Percentiles rank a stretch among this genome's conserved stretches.
phyloP scores from a whole-genome alignment of 2,113 vertebrate genomes.

The Camelus dromedarius region DNA sequence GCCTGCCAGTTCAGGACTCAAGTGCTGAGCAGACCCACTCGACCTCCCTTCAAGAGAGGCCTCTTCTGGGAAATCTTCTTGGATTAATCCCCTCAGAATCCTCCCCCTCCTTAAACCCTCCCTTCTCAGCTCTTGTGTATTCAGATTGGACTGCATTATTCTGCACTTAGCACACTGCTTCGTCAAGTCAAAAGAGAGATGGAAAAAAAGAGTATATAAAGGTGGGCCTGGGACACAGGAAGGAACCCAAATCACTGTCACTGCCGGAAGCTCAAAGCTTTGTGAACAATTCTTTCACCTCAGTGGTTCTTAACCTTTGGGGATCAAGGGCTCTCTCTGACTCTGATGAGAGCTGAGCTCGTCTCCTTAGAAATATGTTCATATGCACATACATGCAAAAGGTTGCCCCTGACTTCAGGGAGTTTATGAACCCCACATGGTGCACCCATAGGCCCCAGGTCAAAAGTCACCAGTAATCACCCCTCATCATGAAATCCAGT shows the following conservation, averaged over 20 bases:
- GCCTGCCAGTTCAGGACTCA: background rate
- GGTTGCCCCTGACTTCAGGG: background rate
- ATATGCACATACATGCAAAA: background rate
- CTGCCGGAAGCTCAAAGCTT: constrained; percentile 15
- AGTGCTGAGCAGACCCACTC: background rate
- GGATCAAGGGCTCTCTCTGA: background rate
- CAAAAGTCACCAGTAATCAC: background rate
- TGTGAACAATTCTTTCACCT: background rate
- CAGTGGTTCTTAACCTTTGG: background rate
- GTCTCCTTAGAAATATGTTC: background rate
- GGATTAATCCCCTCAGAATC: background rate
- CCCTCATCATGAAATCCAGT: background rate
- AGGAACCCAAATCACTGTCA: background rate
- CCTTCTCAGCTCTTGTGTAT: background rate
- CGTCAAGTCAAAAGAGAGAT: background rate
- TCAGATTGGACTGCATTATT: background rate
- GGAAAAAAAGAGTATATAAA: background rate
- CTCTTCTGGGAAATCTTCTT: background rate
- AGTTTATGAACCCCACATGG: background rate
- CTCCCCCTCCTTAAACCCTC: background rate
- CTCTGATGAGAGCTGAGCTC: background rate
- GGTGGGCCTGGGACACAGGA: background rate
- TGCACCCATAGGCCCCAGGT: background rate
- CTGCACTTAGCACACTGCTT: background rate
- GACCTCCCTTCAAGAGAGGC: background rate